Conservation (phyloP, 2,888 invertebrate genomes). For the Drosophila lutescens region DNA sequence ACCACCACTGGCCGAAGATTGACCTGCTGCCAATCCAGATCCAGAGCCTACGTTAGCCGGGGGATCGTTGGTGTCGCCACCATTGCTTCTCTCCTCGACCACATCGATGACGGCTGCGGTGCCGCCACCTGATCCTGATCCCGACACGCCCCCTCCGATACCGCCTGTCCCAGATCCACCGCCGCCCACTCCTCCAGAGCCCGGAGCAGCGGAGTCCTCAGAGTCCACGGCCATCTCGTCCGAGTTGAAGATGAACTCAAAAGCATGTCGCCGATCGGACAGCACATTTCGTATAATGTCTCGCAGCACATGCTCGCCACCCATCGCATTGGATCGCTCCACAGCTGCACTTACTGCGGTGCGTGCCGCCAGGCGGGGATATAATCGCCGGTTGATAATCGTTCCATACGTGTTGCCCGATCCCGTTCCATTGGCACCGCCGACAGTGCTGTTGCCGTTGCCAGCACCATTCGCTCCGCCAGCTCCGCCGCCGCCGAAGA, state of each 20-base stretch:
- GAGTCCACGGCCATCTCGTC: conserved; percentile 77
- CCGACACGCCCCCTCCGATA: conserved; percentile 7
- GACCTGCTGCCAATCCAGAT: not conserved
- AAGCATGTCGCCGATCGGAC: conserved; percentile 76
- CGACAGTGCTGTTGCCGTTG: conserved; percentile 9
- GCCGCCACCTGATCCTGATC: conserved; percentile 1
- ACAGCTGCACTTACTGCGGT: conserved; percentile 36
- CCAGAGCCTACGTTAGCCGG: not conserved
- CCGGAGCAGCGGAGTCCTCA: conserved; percentile 54
- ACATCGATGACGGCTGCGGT: conserved; percentile 36
- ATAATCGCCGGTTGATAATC: conserved; percentile 69
- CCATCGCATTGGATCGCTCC: conserved; percentile 64
- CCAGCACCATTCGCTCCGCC: conserved; percentile 18
- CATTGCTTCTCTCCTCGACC: conserved; percentile 40
- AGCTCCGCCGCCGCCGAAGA: conserved; percentile 69
- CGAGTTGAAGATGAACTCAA: conserved; percentile 77
- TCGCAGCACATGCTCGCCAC: conserved; percentile 72
- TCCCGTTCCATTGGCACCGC: conserved; percentile 3
- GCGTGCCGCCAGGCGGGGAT: conserved; percentile 67
- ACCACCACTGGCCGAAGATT: conserved; percentile 10
- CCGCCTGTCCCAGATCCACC: conserved; percentile 18
- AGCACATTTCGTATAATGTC: conserved; percentile 77
- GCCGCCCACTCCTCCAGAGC: conserved; percentile 26
- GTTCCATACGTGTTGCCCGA: conserved; percentile 50
- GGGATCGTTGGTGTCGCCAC: conserved; percentile 25